These are phyloP conservation scores for Misgurnus mizolepis DNA, from an alignment of 2,113 vertebrate species.

Conservation along the genomic window DNA sequence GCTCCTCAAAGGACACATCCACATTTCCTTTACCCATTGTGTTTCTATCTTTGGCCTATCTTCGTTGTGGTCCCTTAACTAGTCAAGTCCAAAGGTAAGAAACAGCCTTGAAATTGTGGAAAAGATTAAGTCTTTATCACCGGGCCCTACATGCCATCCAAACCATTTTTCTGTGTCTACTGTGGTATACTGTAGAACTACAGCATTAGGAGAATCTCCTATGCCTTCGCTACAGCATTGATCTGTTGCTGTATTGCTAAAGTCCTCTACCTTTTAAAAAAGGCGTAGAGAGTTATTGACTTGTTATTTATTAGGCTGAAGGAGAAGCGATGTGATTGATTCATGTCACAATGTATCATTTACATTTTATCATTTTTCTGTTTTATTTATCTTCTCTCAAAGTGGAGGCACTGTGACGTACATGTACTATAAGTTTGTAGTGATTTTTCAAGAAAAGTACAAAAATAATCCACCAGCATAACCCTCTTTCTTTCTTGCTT, in stretches of 20 bases:
- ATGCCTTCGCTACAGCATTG: not conserved
- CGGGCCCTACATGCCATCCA: not conserved
- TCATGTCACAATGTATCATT: constrained; percentile 40
- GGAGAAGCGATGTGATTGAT: constrained; percentile 44
- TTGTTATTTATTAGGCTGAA: constrained; percentile 53
- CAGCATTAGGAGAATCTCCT: constrained; percentile 2
- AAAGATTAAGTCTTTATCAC: constrained; percentile 37
- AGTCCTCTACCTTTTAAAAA: constrained; percentile 47
- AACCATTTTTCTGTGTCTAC: not conserved
- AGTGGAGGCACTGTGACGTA: constrained; percentile 38
- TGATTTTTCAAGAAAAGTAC: constrained; percentile 24
- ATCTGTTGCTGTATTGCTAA: constrained; percentile 18
- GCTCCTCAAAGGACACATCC: constrained; percentile 48
- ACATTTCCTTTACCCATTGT: constrained; percentile 2
- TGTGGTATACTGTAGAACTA: constrained; percentile 41
- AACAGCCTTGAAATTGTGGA: constrained; percentile 7
- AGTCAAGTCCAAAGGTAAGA: not conserved
- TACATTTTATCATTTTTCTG: constrained; percentile 33
- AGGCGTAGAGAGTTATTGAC: constrained; percentile 36
- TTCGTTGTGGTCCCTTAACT: not conserved
- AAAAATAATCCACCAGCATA: not conserved
- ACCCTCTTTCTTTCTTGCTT: not conserved
- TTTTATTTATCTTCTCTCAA: constrained; percentile 34
- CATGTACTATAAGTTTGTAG: constrained; percentile 26
- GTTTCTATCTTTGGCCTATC: not conserved